Base-by-base conservation (phyloP, 2,113 vertebrate genomes). In the Lutjanus erythropterus region DNA sequence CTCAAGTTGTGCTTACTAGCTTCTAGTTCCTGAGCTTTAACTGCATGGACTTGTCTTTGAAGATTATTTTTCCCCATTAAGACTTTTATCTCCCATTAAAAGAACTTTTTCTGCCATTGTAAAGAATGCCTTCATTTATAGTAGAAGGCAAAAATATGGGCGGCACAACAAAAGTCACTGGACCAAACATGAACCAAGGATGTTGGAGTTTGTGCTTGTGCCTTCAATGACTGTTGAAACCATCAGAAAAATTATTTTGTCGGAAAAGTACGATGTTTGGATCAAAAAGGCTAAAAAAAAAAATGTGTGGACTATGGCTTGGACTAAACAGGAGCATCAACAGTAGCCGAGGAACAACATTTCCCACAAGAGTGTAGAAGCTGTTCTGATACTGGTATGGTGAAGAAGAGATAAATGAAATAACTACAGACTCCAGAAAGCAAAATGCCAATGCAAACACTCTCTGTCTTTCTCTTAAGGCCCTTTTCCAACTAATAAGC, bases 331-430 rank as follows among this genome's bases (percentile, higher is more conserved):
- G 47, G 37, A 65, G n/a, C 11, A 44, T 37, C 29, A 61, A 12
- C 39, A 19, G 35, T 31, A 55, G 35, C 18, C 21, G 18, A 7
- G 37, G 27, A 82, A 50, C 27, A 39, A 27, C 39, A 37, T 52
- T 61, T 73, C 35, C 65, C 41, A 65, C 21, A 42, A 42, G 29
- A 68, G 33, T 25, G 7, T 16, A 65, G 25, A 44, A 6, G 27
- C 27, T 73, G 7, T 66, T 76, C 56, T 44, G 35, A 37, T 70
- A 76, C 47, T 66, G 29, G 41, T 31, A 25, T 71, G 60, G 16
- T n/a, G 35, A 42, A 23, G 41, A 27, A 52, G 35, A 39, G 2
- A 44, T 0, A n/a, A 59, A 19, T 15, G 19, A n/a, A n/a, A n/a
- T n/a, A n/a, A n/a, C n/a, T n/a, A n/a, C n/a, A n/a, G n/a, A n/a